Percentiles rank a stretch among this genome's conserved stretches.
phyloP scores from a whole-genome alignment of 2,797 vertebrate genomes.

The Steatocranus sp. region DNA sequence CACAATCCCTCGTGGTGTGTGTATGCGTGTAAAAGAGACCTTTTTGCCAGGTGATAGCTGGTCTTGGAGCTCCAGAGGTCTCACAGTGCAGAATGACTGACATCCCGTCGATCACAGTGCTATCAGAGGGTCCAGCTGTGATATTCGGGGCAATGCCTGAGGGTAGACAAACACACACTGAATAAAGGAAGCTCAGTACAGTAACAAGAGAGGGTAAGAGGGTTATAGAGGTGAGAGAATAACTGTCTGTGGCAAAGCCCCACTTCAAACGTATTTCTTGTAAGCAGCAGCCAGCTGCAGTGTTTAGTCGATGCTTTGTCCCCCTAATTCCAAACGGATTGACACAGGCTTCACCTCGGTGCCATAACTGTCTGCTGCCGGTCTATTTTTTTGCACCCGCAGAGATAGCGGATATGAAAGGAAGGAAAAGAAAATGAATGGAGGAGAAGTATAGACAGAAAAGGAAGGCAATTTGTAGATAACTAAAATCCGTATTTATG shows the following conservation, averaged over 20 bases:
- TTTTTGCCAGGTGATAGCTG: conserved; percentile 98
- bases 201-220: conserved; percentile 30
- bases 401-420: conserved; percentile 4
- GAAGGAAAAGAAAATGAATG: background rate
- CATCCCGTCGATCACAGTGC: conserved; percentile 95
- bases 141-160: conserved; percentile 96
- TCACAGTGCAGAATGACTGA: conserved; percentile 91
- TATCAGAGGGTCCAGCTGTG: conserved; percentile 92
- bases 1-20: conserved; percentile 4
- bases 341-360: conserved; percentile 35
- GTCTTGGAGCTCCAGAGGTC: conserved; percentile 91
- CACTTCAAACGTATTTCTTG: conserved; percentile 25
- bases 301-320: conserved; percentile 44
- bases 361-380: conserved; percentile 1
- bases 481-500: conserved; percentile 40
- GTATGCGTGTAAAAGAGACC: conserved; percentile 64
- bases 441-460: conserved; percentile 1
- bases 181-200: conserved; percentile 21
- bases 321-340: conserved; percentile 40
- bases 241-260: conserved; percentile 13
- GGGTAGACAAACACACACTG: conserved; percentile 15
- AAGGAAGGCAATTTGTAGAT: conserved; percentile 27
- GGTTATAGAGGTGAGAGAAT: conserved; percentile 33
- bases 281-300: conserved; percentile 19
- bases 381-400: conserved; percentile 7